Evolutionary conservation across 1,140 invertebrate genomes (phyloP).

Genomic region (Drosophila gunungcola): DNA sequence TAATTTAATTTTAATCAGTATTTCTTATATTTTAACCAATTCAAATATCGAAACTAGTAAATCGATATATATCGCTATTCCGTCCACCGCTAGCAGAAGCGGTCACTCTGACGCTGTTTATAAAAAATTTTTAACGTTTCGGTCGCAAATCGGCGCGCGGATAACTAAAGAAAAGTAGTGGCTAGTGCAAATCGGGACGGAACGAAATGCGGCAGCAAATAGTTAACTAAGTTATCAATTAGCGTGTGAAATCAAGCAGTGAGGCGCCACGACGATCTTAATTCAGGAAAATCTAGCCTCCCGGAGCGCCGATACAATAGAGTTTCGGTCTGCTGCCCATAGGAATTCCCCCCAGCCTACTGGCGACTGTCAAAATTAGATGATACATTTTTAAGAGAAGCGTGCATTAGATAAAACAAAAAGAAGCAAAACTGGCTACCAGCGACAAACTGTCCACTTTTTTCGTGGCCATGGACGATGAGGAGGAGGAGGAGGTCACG

Average conservation of each 20-base stretch:
- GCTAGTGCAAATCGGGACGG: neutral
- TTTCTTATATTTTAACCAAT: too few relatives aligned
- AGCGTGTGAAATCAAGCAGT: conserved; percentile 1
- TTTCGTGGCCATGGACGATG: conserved; percentile 78
- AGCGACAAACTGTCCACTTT: conserved; percentile 68
- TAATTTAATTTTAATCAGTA: too few relatives aligned
- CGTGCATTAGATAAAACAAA: conserved; percentile 15
- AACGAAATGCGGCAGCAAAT: conserved; percentile 19
- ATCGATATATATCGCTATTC: neutral
- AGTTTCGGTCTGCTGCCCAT: neutral
- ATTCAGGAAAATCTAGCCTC: conserved; percentile 10
- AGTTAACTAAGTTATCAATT: conserved; percentile 8
- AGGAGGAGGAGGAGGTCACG: conserved; percentile 88
- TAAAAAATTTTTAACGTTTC: conserved; percentile 23
- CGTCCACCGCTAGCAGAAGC: neutral
- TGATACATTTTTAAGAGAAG: conserved; percentile 8
- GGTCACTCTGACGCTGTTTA: conserved; percentile 6
- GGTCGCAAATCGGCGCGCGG: conserved; percentile 14
- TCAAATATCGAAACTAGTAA: too few relatives aligned
- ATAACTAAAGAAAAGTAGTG: neutral
- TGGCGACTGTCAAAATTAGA: conserved; percentile 1
- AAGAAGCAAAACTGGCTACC: conserved; percentile 60
- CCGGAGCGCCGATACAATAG: neutral
- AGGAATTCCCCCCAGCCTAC: conserved; percentile 13
- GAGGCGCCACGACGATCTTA: conserved; percentile 4